These are phyloP conservation scores for Eolophus roseicapilla DNA, from an alignment of 2,113 vertebrate genomes.

Conservation along the genomic window DNA sequence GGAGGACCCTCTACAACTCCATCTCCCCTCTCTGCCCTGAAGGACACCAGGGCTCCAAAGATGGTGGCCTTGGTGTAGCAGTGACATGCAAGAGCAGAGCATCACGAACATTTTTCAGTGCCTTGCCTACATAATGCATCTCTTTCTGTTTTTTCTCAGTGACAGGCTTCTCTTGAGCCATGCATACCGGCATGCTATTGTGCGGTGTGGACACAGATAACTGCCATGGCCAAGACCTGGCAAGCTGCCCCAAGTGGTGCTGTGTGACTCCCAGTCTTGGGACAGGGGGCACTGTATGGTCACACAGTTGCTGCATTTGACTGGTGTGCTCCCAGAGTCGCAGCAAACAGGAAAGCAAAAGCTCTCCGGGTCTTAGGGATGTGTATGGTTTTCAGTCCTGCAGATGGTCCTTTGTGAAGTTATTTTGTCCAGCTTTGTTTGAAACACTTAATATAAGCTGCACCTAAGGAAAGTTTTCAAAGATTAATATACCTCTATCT, in stretches of 20 bases:
- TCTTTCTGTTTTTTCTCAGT: accelerated
- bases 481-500: neutral
- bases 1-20: neutral
- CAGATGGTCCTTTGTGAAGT: neutral
- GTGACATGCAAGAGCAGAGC: neutral
- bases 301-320: neutral
- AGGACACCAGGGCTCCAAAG: neutral
- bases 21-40: neutral
- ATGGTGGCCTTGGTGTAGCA: neutral
- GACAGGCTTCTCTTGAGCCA: neutral
- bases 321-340: accelerated
- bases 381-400: accelerated
- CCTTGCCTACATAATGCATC: accelerated
- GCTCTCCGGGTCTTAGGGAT: neutral
- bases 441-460: neutral
- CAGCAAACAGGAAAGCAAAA: neutral
- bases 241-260: neutral
- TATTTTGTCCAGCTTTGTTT: neutral
- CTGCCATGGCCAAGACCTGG: neutral
- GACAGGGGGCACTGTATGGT: accelerated
- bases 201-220: accelerated
- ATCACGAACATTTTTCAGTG: neutral
- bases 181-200: neutral
- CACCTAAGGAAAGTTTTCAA: neutral
- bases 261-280: neutral